Evolutionary conservation across 2,888 invertebrate species (phyloP), one percentile per base, ranked within the genome.

Genomic region (Coleophora flavipennella): DNA sequence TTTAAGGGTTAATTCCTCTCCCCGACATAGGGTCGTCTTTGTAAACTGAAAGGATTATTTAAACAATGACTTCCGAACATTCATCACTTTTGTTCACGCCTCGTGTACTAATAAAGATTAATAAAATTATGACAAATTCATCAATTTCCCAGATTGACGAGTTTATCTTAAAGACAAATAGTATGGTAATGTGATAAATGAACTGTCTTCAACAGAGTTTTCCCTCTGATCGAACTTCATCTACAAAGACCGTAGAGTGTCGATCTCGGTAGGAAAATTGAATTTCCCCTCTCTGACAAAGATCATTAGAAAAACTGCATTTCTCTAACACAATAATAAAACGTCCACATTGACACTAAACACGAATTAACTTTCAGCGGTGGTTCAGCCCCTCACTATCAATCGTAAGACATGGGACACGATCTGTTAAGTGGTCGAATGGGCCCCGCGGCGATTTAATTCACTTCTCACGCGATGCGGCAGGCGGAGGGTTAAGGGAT

Each of bases 341-440:
- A 66, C 60, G 68, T 56, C 65, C 64, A 65, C 66, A 73, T 60
- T 78, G 81, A 81, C 81, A 81, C 67, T 77, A 67, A 80, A 83
- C 81, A 81, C 54, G 81, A 73, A 76, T 81, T 78, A 80, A 83
- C 81, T 80, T 73, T 76, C 78, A 80, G 67, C 65, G 53, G 53
- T 60, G 55, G 60, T 69, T 70, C 70, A 20, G 20, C 64, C 70
- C 66, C 53, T 52, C 64, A 66, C 75, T 79, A 78, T 79, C 80
- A 75, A 72, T 76, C 69, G 61, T 68, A 69, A 76, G 76, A 77
- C 71, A 73, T 64, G 64, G 58, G 59, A 73, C 76, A 72, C 67
- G 74, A 69, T 71, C 70, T 62, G 65, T 65, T 77, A 77, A 80
- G 79, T 79, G 78, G 76, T 71, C 68, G 57, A 67, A 64, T 62